These are phyloP conservation scores for Ormyrus rosae DNA, from an alignment of 2,888 invertebrate genomes.

Conservation along the genomic window DNA sequence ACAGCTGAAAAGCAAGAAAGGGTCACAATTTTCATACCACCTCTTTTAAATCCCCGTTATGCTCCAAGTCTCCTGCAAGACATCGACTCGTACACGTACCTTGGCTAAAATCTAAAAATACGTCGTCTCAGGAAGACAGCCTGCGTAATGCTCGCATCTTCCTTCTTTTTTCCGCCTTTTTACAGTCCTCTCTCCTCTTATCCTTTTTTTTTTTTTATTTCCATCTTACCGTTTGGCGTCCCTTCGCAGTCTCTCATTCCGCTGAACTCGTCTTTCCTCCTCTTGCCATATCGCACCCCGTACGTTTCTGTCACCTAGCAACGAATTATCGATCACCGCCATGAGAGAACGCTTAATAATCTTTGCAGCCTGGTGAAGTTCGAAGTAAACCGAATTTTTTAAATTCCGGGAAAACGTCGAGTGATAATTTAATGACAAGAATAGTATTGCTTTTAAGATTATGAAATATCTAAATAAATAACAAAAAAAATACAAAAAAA, in stretches of 20 bases:
- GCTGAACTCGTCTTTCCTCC: slow-evolving; percentile 38
- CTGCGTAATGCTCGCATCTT: slow-evolving; percentile 25
- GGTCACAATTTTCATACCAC: slow-evolving; percentile 39
- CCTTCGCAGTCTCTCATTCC: slow-evolving; percentile 45
- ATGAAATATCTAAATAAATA: no score
- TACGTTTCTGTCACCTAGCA: slow-evolving; percentile 60
- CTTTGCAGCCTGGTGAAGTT: slow-evolving; percentile 56
- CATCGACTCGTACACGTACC: slow-evolving; percentile 40
- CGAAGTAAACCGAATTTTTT: slow-evolving; percentile 32
- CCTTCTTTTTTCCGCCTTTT: slow-evolving; percentile 45
- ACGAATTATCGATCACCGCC: slow-evolving; percentile 60
- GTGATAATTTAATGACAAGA: no score
- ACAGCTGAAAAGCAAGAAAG: neutral
- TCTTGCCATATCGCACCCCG: slow-evolving; percentile 54
- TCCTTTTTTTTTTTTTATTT: slow-evolving; percentile 30
- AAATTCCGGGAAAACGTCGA: no score
- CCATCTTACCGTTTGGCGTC: slow-evolving; percentile 32
- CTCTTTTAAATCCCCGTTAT: slow-evolving; percentile 52
- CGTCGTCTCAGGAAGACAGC: slow-evolving; percentile 17
- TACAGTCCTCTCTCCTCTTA: slow-evolving; percentile 41
- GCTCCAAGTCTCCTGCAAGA: slow-evolving; percentile 48
- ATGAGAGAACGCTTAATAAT: slow-evolving; percentile 56
- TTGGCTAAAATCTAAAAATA: slow-evolving; percentile 52
- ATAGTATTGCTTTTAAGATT: no score
- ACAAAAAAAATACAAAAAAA: no score